Conservation (phyloP, 2,113 vertebrate genomes). For the Macquaria australasica region DNA sequence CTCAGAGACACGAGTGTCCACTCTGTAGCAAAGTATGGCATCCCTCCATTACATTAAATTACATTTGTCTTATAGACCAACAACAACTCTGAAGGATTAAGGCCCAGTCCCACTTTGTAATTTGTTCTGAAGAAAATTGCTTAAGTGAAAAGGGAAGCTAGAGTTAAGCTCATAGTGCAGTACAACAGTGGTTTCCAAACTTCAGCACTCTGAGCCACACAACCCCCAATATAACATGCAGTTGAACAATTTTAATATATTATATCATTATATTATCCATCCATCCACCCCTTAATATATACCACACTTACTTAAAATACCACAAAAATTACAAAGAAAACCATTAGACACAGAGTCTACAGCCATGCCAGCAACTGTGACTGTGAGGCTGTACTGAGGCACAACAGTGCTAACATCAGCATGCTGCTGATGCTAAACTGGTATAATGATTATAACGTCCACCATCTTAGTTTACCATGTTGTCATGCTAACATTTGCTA, state of each 20-base stretch:
- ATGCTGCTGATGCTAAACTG: neutral
- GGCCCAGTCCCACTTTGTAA: neutral
- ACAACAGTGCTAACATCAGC: neutral
- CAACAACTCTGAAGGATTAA: neutral
- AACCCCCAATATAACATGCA: too few relatives aligned
- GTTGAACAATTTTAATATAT: too few relatives aligned
- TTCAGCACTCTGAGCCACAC: too few relatives aligned
- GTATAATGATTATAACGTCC: too few relatives aligned
- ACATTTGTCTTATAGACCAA: neutral
- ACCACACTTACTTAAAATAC: too few relatives aligned
- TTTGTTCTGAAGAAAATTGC: neutral
- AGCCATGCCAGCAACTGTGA: too few relatives aligned
- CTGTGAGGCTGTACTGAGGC: too few relatives aligned
- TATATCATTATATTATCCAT: too few relatives aligned
- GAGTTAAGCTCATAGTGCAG: neutral
- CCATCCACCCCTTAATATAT: too few relatives aligned
- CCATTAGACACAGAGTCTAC: neutral
- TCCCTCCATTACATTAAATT: neutral
- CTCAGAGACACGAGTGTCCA: slow-evolving; percentile 63
- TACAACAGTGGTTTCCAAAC: neutral
- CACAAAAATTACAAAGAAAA: neutral
- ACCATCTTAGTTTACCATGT: too few relatives aligned
- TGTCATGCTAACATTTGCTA: too few relatives aligned
- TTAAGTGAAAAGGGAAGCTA: neutral
- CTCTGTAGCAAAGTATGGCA: slow-evolving; percentile 74